These are phyloP conservation scores for Styela clava DNA, from an alignment of 23 tunicate genomes.

Conservation along the genomic window DNA sequence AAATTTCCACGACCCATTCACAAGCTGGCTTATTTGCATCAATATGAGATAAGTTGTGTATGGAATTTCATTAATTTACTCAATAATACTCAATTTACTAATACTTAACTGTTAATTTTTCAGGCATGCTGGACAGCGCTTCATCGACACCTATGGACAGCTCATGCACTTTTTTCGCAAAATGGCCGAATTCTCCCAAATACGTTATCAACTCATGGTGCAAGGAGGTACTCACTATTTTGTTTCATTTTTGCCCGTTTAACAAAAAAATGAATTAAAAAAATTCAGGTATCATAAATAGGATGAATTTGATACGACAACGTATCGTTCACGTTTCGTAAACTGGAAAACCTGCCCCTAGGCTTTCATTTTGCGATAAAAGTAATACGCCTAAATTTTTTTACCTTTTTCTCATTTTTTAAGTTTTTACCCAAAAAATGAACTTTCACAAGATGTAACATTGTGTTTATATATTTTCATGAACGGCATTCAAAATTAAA, in stretches of 20 bases:
- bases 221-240: constrained; percentile 33
- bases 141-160: background rate
- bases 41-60: too few relatives aligned
- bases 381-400: background rate
- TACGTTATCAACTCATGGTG: constrained; percentile 46
- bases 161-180: constrained; percentile 1
- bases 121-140: background rate
- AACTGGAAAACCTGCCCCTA: background rate
- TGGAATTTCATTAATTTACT: too few relatives aligned
- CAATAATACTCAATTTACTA: too few relatives aligned
- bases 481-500: too few relatives aligned
- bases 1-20: too few relatives aligned
- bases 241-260: too few relatives aligned
- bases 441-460: too few relatives aligned
- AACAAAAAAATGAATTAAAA: background rate
- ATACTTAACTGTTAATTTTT: too few relatives aligned
- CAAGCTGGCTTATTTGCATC: too few relatives aligned
- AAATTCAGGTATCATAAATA: background rate
- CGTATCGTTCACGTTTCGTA: background rate
- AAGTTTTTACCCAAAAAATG: too few relatives aligned
- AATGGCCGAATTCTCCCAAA: constrained; percentile 20
- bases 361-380: background rate
- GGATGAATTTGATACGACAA: background rate
- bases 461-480: too few relatives aligned
- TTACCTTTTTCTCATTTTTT: background rate